Evolutionary conservation across 2,888 invertebrate species (phyloP), one percentile per base, ranked within the genome.

Genomic region (Plutella xylostella): DNA sequence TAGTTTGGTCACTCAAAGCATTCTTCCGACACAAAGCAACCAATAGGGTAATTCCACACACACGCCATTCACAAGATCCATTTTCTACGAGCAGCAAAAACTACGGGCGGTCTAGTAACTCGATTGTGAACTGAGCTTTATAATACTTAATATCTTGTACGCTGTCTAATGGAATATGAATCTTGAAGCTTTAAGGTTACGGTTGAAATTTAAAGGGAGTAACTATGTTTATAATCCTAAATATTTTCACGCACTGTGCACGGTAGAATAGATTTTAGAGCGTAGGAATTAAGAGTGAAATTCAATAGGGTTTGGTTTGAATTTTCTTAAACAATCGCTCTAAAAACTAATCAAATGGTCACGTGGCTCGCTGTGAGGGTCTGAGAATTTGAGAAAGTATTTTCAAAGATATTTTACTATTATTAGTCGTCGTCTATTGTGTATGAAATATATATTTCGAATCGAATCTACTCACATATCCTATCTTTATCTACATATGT

Each of bases 91-190:
- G 72, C 72, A 76, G 74, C 76, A 76, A 72, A 73, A 77, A 69
- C 79, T 63, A 57, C 71, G 65, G 79, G 79, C 54, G 77, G 75
- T 80, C 77, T 70, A 63, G 69, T 74, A 77, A 79, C 78, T 75
- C 65, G 62, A 72, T 72, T 65, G 66, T 63, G 58, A 68, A 67
- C 61, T 57, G 48, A 45, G 65, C 56, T 65, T 68, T 64, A 65
- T 51, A 50, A 51, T 53, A 55, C 57, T 54, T 55, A 48, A 47
- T 52, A 46, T 55, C 51, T 51, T 45, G 20, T 42, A 1, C 9
- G 18, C 9, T 38, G n/a, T 31, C 7, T n/a, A 30, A 14, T 18
- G 20, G 9, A 30, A 19, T 38, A 30, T 15, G 18, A 11, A 19
- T 14, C 38, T 9, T 18, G 14, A 40, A 4, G 6, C 4, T 34